Base-by-base conservation (phyloP, 1,140 invertebrate species). In the Chelonus insularis region DNA sequence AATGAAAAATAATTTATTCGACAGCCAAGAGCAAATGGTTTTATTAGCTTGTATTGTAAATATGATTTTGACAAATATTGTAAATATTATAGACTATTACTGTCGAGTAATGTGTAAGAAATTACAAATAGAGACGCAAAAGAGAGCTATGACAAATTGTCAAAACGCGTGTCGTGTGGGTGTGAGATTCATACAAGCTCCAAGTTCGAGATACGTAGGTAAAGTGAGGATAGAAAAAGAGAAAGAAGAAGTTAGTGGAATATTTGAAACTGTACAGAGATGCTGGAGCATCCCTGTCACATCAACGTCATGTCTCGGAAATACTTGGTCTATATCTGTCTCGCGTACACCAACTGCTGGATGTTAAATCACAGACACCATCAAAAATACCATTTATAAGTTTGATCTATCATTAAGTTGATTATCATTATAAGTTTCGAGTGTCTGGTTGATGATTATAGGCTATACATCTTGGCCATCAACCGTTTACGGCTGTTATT, bases 231-330 rank as follows among this genome's bases (percentile, higher is more conserved):
- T 29, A 29, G 25, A 29, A 9, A 14, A 6, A 14, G 41, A 16
- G 12, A 4, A 7, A 43, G 18, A 8, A 8, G 14, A 16, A 43
- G 9, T 16, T 43, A 18, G 12, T 16, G 9, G 9, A 43, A 2
- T 43, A 16, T 43, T 16, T 43, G 41, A 14, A 16, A 18, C 14
- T 43, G 41, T 43, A 43, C 7, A 14, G 7, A 16, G 18, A 14
- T 43, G 18, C 41, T 43, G 32, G 14, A 59, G 55, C 51, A 62
- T 67, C 66, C 57, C 65, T 69, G 70, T 74, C 72, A 72, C 65
- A 69, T 74, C 71, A 74, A 73, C 71, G 72, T 73, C 71, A 72
- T 65, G 66, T 74, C 66, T 70, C 71, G 70, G 68, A 74, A 74
- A 73, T 72, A 73, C 68, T 68, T 67, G 43, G 16, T n/a, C 70